Conservation (phyloP, 2,113 vertebrate genomes). For the Spheniscus mendiculus region DNA sequence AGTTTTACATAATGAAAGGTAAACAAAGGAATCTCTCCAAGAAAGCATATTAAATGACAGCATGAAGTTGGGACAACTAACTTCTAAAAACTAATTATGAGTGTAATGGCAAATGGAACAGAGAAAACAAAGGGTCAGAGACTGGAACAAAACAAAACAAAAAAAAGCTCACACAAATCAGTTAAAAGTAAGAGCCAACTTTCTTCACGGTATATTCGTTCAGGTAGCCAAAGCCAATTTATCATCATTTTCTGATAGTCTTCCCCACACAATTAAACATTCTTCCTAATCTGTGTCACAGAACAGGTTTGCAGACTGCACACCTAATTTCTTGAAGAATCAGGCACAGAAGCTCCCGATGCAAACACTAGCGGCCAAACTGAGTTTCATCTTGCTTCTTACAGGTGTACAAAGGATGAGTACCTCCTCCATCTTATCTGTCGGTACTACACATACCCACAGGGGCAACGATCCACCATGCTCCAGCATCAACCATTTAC, state of each 20-base stretch:
- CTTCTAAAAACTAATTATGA: background rate
- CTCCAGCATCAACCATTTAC: background rate
- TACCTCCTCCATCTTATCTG: background rate
- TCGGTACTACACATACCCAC: background rate
- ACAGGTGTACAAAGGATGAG: background rate
- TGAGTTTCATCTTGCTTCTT: background rate
- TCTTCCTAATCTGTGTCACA: background rate
- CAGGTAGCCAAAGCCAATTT: background rate
- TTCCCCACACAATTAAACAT: background rate
- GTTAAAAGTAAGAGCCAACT: background rate
- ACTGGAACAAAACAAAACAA: background rate
- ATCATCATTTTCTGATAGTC: background rate
- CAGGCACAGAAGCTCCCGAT: background rate
- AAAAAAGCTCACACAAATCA: background rate
- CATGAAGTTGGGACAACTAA: background rate
- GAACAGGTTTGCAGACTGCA: background rate
- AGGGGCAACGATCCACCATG: background rate
- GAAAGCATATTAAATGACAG: background rate
- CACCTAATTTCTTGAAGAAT: background rate
- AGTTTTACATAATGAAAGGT: background rate
- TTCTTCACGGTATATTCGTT: background rate
- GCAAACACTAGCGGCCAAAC: fast-evolving
- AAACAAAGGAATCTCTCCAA: background rate
- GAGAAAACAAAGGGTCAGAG: background rate
- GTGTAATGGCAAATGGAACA: background rate